A percentile compares a stretch with the other conserved stretches of the same genome.
Conservation (phyloP, 2,888 invertebrate genomes). For the Parochlus steinenii region DNA sequence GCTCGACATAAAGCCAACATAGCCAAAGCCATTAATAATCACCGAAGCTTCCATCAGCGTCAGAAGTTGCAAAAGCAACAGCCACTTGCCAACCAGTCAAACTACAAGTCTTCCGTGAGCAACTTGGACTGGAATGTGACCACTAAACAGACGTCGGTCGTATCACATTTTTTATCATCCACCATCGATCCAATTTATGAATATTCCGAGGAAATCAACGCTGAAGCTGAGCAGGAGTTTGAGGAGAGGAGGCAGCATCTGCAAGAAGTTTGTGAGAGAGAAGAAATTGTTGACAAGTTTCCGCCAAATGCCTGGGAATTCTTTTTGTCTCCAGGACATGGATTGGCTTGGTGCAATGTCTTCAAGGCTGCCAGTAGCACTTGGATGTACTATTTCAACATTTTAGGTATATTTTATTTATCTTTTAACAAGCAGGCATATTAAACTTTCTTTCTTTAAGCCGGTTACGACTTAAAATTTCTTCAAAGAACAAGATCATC, state of each 20-base stretch:
- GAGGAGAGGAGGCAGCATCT: conserved; percentile 32
- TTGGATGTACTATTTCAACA: conserved; percentile 64
- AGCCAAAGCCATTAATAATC: no score
- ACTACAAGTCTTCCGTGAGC: conserved; percentile 10
- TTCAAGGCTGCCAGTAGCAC: conserved; percentile 65
- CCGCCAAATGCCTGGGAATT: conserved; percentile 56
- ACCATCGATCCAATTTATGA: conserved; percentile 30
- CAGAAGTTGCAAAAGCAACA: not conserved
- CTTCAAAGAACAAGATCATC: conserved; percentile 40
- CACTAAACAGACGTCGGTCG: no score
- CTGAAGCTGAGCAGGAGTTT: conserved; percentile 33
- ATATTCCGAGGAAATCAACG: conserved; percentile 30
- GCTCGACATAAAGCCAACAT: no score
- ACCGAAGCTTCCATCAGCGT: not conserved
- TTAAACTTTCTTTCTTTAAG: conserved; percentile 24
- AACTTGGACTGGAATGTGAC: no score
- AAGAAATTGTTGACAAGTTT: conserved; percentile 26
- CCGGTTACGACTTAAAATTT: conserved; percentile 41
- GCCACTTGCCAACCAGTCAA: no score
- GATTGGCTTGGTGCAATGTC: conserved; percentile 56
- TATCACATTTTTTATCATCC: no score
- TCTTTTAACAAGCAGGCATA: conserved; percentile 1
- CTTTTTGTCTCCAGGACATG: conserved; percentile 49
- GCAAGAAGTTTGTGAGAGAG: conserved; percentile 33
- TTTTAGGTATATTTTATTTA: conserved; percentile 37